Evolutionary conservation across 2,797 vertebrate species (phyloP), one percentile per base, ranked within the genome.

Genomic region (Schizothorax lantsangensis): DNA sequence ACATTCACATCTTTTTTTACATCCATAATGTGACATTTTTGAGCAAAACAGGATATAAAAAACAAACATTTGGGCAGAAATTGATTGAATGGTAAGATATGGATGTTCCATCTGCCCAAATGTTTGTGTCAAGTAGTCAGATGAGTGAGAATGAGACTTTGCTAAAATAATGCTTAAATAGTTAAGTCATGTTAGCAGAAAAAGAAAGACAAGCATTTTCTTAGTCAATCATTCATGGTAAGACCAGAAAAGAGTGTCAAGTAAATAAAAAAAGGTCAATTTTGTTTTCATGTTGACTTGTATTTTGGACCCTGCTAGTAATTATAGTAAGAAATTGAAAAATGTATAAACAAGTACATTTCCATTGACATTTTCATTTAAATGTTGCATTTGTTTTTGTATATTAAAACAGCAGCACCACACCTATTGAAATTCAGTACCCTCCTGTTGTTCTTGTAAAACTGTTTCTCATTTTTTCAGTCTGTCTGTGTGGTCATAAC

Each of bases 401-500:
- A 10, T 45, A 40, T 15, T 38, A 12, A 43, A 47, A 68, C 40
- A 77, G 6, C 30, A 77, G 11, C 72, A 26, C 23, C 8, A 15
- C 36, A 17, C 21, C 57, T 40, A 38, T 33, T 36, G 17, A 47
- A 52, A 64, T 68, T n/a, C 64, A 74, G 9, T 33, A 17, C 15
- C 40, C 79, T 47, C 11, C 11, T 26, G 43, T 74, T 40, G 43
- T 85, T 43, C 69, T 83, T 79, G 30, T 82, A 71, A 74, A 72
- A 26, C 54, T 59, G 52, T 81, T 75, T 66, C 54, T 84, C 49
- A 38, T 71, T 54, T 84, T 86, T 85, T 64, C 73, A 38, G 11
- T 21, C 9, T 12, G 14, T 85, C 57, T 73, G 40, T 66, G 59
- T 83, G 79, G 69, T 90, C 47, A 85, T 84, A 79, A 68, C 54